Base-by-base conservation (phyloP, 2,888 invertebrate genomes). In the Drosophila austrosaltans region DNA sequence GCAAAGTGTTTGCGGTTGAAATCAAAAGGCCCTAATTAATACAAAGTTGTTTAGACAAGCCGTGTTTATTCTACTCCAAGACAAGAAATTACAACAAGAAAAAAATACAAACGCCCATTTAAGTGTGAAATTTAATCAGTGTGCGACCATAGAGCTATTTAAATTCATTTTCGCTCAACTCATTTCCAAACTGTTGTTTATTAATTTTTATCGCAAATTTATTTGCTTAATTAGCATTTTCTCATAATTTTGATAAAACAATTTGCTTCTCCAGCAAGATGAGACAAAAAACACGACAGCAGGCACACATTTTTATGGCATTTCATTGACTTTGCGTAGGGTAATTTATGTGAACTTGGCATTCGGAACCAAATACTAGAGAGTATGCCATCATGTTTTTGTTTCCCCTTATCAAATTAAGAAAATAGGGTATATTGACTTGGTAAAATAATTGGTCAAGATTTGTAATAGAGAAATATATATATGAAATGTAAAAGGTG, bases 81-180 rank as follows among this genome's bases (percentile, higher is more conserved):
- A 36, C 36, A 36, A 36, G 10, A 36, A 36, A 61, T 12, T 12
- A n/a, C 22, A 48, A 36, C 10, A 60, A 12, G 4, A 40, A 42
- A 28, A 1, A 7, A 4, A 32, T 10, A 8, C 36, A 20, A 32
- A 32, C 65, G 56, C 62, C 39, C 59, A 76, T 39, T 72, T 25
- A 66, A 82, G 86, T 83, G 84, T 87, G 85, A 87, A 89, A 86
- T 84, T 76, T 76, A 89, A 86, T 87, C 86, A 81, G 73, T 89
- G 85, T 89, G 89, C 75, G 85, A 86, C 72, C 79, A 67, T 48
- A 48, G 39, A 72, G 36, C 44, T 60, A 71, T 70, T 76, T 25
- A 62, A 56, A 79, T 76, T 82, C 66, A 66, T 69, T 72, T 75
- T 58, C 54, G 16, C 53, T 7, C 48, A 48, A 48, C 48, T 48